These are phyloP conservation scores for Glandiceps talaboti DNA, from an alignment of 53 echinoderm and acorn worm genomes.

Conservation along the genomic window DNA sequence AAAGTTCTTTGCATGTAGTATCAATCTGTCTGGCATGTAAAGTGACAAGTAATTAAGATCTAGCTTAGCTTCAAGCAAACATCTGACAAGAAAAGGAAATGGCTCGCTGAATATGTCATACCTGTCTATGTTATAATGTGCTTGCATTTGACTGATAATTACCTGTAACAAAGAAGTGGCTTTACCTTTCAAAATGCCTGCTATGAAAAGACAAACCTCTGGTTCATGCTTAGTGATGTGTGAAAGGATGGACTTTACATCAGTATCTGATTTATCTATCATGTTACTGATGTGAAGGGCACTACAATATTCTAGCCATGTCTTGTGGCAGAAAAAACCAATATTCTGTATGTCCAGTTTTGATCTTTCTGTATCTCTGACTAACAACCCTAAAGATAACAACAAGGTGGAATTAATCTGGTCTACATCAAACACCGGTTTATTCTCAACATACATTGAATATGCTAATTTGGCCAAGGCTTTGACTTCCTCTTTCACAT, in stretches of 20 bases:
- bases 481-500: neutral
- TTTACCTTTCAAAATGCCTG: neutral
- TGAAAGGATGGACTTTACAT: neutral
- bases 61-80: neutral
- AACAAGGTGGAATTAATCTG: neutral
- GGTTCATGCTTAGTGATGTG: too few relatives aligned
- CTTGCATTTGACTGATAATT: neutral
- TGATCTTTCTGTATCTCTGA: neutral
- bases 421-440: neutral
- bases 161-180: neutral
- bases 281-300: neutral
- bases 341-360: neutral
- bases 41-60: neutral
- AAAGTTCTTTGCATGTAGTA: neutral
- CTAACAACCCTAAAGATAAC: neutral
- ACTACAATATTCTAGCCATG: neutral
- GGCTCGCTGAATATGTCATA: neutral
- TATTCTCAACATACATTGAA: neutral
- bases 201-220: neutral
- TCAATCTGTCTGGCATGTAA: neutral
- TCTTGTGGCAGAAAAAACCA: neutral
- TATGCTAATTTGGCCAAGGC: neutral
- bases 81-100: too few relatives aligned
- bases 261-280: neutral
- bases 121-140: neutral